Conservation (phyloP, 2,888 invertebrate species). For the Ennomos erosarius region DNA sequence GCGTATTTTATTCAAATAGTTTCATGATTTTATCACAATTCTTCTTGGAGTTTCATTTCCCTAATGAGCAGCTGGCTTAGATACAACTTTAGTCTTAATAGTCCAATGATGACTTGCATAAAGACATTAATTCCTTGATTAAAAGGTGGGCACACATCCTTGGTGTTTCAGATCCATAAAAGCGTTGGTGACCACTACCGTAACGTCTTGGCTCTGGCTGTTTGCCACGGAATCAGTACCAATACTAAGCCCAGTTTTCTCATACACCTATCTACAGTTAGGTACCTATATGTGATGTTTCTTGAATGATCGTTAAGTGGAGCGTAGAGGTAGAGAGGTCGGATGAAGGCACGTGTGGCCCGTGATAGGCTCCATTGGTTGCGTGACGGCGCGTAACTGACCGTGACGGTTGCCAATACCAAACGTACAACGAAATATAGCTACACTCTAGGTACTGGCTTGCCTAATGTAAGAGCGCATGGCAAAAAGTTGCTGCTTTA, state of each 20-base stretch:
- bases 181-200: too few species aligned
- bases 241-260: too few species aligned
- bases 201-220: too few species aligned
- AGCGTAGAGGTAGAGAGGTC: conserved; percentile 65
- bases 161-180: too few species aligned
- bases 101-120: too few species aligned
- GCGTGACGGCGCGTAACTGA: conserved; percentile 56
- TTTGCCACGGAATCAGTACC: too few species aligned
- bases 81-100: too few species aligned
- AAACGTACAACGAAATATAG: not conserved
- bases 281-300: conserved; percentile 54
- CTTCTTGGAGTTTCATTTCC: conserved; percentile 20
- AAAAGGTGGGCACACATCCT: too few species aligned
- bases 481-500: not conserved
- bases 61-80: too few species aligned
- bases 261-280: too few species aligned
- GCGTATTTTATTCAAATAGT: too few species aligned
- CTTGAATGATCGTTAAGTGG: conserved; percentile 74
- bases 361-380: conserved; percentile 66
- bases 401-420: conserved; percentile 55
- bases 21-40: conserved; percentile 30
- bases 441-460: not conserved
- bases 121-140: too few species aligned
- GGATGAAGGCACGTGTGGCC: conserved; percentile 62
- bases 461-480: conserved; percentile 6